Evolutionary conservation across 2,888 invertebrate species (phyloP), one percentile per base, ranked within the genome.

Genomic region (Rhagium mordax): DNA sequence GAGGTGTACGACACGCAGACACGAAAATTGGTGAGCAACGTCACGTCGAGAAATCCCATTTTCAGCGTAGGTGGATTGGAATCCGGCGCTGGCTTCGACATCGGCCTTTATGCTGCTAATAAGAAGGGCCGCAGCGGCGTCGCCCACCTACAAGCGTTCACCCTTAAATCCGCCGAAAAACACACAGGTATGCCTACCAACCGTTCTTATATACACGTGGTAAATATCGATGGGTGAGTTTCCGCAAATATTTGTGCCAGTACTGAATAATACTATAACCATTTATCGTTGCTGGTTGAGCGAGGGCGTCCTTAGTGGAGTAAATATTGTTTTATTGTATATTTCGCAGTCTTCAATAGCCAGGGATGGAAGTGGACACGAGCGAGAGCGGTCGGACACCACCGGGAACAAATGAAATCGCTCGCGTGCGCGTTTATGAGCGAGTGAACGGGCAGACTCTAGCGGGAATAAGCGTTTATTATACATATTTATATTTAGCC

Each of bases 161-260:
- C 94, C 1, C 87, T 94, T 59, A 94, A 93, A 87, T 91, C 93
- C 74, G 93, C 94, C 20, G 93, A 94, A 85, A 92, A 93, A 85
- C 92, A 93, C 84, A 93, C 92, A 85, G 93, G 93, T 92, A 47
- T n/a, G 61, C n/a, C n/a, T 4, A 41, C n/a, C n/a, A 13, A 41
- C 13, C 18, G 18, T 51, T 51, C 51, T 18, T 51, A n/a, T n/a
- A n/a, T n/a, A n/a, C 18, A 20, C 13, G 2, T 13, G 8, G 41
- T 4, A 41, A n/a, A 41, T 41, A n/a, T 13, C n/a, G 1, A n/a
- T 41, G n/a, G 41, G 13, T 4, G 1, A 4, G 4, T 41, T 41
- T 15, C n/a, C n/a, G 5, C n/a, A 13, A 24, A 41, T 41, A 41
- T 41, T 41, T 24, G n/a, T n/a, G n/a, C n/a, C n/a, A n/a, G n/a